Conservation (phyloP, 2,113 vertebrate genomes). For the Periophthalmodon schlosseri region DNA sequence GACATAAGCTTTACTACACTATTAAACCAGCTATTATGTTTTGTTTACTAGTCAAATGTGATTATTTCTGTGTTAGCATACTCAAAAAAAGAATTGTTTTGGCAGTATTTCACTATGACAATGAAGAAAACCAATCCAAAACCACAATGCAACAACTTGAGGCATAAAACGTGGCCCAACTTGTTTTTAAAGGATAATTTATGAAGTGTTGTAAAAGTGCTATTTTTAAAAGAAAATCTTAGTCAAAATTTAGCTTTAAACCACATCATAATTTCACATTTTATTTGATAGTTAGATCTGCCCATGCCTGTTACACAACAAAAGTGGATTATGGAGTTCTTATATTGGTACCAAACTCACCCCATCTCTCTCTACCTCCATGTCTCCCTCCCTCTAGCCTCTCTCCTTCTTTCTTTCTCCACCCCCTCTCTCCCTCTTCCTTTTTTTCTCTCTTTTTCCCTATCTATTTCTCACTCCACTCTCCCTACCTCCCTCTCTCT, state of each 20-base stretch:
- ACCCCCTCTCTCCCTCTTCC: too few species aligned
- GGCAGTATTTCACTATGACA: background rate
- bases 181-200: background rate
- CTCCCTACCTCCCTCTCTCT: too few species aligned
- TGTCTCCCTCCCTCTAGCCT: background rate
- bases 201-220: background rate
- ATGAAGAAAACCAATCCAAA: background rate
- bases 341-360: slow-evolving; percentile 46
- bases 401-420: background rate
- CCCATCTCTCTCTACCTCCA: slow-evolving; percentile 32
- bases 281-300: background rate
- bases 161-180: background rate
- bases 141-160: too few species aligned
- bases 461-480: too few species aligned
- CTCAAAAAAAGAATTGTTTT: too few species aligned
- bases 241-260: background rate
- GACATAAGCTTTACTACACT: too few species aligned
- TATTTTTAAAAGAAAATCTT: background rate
- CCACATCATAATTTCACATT: background rate
- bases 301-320: slow-evolving; percentile 40
- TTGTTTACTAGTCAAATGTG: too few species aligned
- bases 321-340: slow-evolving; percentile 6
- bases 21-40: too few species aligned
- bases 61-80: too few species aligned
- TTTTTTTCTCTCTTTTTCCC: too few species aligned